Percentiles rank a stretch among this genome's conserved stretches.
These are phyloP conservation scores for Catocala nupta DNA, from an alignment of 2,888 invertebrate species.

Conservation along the genomic window DNA sequence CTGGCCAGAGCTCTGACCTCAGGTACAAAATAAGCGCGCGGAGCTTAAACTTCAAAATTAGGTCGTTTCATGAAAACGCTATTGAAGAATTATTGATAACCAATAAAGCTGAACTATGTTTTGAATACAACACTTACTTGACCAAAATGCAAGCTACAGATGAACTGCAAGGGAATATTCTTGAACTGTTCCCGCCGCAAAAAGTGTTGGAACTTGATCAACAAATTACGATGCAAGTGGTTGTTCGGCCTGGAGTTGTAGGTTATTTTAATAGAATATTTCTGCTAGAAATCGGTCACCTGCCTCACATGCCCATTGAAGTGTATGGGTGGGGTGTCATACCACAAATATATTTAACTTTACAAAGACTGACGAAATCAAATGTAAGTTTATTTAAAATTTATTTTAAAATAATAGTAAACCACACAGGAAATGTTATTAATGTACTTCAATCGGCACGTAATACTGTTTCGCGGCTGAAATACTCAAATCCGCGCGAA, in stretches of 20 bases:
- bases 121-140: conserved; percentile 77
- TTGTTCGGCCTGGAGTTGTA: conserved; percentile 84
- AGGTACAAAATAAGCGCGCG: conserved; percentile 80
- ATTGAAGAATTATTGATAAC: conserved; percentile 71
- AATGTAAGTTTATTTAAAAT: not conserved
- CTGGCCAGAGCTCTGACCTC: conserved; percentile 84
- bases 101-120: conserved; percentile 82
- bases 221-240: conserved; percentile 73
- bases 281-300: conserved; percentile 85
- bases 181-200: conserved; percentile 75
- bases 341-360: conserved; percentile 86
- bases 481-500: no score
- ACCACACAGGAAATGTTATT: no score
- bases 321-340: conserved; percentile 87
- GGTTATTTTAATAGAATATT: conserved; percentile 84
- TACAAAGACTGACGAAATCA: conserved; percentile 69
- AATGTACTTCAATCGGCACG: no score
- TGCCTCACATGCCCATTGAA: conserved; percentile 83
- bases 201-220: conserved; percentile 77
- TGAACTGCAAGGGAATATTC: conserved; percentile 76
- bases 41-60: conserved; percentile 78
- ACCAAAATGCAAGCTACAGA: conserved; percentile 68
- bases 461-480: no score
- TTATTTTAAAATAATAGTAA: no score
- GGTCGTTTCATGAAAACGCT: conserved; percentile 77